phyloP scores from a whole-genome alignment of 2,888 invertebrate species.

The Ophion ventricosus region DNA sequence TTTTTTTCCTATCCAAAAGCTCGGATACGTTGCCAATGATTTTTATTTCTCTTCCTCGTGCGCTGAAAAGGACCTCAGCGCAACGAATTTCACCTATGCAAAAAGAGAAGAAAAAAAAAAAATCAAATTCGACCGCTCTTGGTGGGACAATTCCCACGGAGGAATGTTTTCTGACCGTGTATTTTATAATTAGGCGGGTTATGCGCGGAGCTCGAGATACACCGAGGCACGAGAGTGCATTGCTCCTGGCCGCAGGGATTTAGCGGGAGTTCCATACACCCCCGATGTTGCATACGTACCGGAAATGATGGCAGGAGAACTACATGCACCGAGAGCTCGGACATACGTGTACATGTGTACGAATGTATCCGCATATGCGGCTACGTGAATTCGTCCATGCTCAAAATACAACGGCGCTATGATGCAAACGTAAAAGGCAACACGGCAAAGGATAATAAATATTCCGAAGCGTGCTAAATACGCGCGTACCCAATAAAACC shows the following conservation, averaged over 20 bases:
- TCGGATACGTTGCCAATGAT: too few species aligned
- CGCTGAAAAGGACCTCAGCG: too few species aligned
- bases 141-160: too few species aligned
- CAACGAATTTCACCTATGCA: too few species aligned
- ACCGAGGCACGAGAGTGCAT: slow-evolving; percentile 44
- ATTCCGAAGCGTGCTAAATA: too few species aligned
- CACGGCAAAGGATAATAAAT: not conserved
- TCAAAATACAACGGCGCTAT: slow-evolving; percentile 41
- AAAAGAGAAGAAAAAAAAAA: too few species aligned
- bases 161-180: not conserved
- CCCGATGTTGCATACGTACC: slow-evolving; percentile 37
- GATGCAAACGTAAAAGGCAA: slow-evolving; percentile 43
- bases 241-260: slow-evolving; percentile 47
- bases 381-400: slow-evolving; percentile 43
- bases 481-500: not conserved
- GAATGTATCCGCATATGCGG: slow-evolving; percentile 11
- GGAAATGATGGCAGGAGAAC: slow-evolving; percentile 27
- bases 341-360: not conserved
- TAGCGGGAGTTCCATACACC: slow-evolving; percentile 39
- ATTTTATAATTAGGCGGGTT: slow-evolving; percentile 2
- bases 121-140: too few species aligned
- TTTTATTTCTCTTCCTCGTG: too few species aligned
- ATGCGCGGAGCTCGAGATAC: not conserved
- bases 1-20: too few species aligned
- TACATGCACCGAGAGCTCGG: slow-evolving; percentile 17